Evolutionary conservation across 2,888 invertebrate species (phyloP).

Genomic region (Trachelus troglodyta): DNA sequence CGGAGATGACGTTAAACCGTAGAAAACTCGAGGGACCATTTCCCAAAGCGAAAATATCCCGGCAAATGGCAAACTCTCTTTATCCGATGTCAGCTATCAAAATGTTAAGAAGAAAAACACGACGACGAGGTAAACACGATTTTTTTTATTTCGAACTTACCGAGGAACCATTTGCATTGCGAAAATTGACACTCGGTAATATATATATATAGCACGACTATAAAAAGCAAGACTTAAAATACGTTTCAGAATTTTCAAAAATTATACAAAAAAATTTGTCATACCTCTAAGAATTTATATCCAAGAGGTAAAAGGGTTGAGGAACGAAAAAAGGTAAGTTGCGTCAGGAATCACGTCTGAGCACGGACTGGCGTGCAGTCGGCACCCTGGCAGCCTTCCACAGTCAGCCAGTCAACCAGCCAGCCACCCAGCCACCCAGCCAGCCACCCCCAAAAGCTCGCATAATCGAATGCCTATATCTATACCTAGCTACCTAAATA

Average conservation of each 20-base stretch:
- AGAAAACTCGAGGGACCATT: neutral
- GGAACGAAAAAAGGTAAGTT: constrained; percentile 20
- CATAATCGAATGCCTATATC: constrained; percentile 44
- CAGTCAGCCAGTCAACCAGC: constrained; percentile 8
- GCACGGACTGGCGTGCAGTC: constrained; percentile 58
- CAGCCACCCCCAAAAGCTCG: constrained; percentile 41
- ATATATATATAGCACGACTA: too few relatives aligned
- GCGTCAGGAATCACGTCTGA: constrained; percentile 60
- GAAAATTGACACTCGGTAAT: neutral
- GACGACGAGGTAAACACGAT: neutral
- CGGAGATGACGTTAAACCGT: neutral
- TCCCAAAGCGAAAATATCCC: neutral
- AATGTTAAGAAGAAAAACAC: neutral
- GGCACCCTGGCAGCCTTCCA: constrained; percentile 36
- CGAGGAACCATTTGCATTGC: neutral
- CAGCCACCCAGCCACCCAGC: constrained; percentile 37
- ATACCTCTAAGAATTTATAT: constrained; percentile 13
- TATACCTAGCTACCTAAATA: constrained; percentile 1
- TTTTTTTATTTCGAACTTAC: neutral
- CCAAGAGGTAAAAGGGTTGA: constrained; percentile 34
- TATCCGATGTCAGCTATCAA: neutral
- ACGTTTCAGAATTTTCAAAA: too few relatives aligned
- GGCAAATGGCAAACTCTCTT: neutral
- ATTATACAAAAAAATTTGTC: neutral
- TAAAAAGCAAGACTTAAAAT: too few relatives aligned